Evolutionary conservation across 2,888 invertebrate genomes (phyloP).

Genomic region (Zaprionus obscuricornis): DNA sequence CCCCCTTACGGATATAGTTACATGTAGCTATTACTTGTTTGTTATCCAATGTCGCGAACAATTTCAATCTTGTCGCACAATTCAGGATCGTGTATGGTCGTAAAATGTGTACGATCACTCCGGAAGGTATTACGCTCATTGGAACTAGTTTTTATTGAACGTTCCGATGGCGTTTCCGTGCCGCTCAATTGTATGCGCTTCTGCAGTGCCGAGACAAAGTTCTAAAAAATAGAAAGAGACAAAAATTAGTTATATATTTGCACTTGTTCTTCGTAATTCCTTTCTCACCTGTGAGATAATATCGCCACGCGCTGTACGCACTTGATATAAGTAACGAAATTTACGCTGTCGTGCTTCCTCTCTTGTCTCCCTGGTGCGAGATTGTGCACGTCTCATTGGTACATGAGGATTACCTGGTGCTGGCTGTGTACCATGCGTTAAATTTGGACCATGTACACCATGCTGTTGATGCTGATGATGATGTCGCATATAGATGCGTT

Average conservation of each 20-base stretch:
- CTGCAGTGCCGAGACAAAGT: conserved; percentile 91
- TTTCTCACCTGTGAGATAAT: conserved; percentile 92
- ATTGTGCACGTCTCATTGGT: conserved; percentile 75
- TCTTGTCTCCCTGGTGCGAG: conserved; percentile 89
- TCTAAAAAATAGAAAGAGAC: conserved; percentile 85
- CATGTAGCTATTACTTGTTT: conserved; percentile 82
- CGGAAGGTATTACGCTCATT: conserved; percentile 90
- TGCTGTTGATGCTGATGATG: conserved; percentile 59
- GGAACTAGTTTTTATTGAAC: conserved; percentile 84
- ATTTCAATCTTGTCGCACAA: conserved; percentile 83
- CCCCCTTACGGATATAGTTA: conserved; percentile 79
- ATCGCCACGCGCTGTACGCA: conserved; percentile 94
- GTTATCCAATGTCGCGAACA: conserved; percentile 83
- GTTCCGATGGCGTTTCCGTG: conserved; percentile 85
- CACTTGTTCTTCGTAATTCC: too few relatives aligned
- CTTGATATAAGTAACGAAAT: conserved; percentile 94
- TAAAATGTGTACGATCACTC: conserved; percentile 90
- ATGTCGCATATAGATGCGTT: conserved; percentile 79
- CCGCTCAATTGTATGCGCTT: conserved; percentile 88
- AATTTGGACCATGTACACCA: conserved; percentile 33
- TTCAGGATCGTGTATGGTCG: conserved; percentile 88
- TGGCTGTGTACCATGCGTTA: conserved; percentile 70
- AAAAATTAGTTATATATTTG: too few relatives aligned
- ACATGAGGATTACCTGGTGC: conserved; percentile 49
- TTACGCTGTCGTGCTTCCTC: conserved; percentile 92